These are phyloP conservation scores for Euwallacea similis DNA, from an alignment of 1,140 invertebrate genomes.

Conservation along the genomic window DNA sequence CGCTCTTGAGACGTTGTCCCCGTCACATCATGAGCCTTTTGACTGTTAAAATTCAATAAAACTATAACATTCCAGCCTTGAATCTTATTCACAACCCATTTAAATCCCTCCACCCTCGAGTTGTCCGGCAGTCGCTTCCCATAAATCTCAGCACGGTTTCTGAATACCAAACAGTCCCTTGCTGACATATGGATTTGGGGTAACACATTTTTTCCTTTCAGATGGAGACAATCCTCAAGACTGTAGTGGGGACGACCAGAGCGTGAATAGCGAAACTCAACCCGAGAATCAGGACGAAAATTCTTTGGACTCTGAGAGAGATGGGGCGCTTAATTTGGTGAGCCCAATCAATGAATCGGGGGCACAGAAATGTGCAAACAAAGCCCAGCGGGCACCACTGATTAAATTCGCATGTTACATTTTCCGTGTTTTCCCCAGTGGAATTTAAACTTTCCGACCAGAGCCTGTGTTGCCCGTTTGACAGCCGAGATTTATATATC, in stretches of 20 bases:
- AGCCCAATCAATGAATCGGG: slow-evolving; percentile 39
- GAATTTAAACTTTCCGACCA: slow-evolving; percentile 34
- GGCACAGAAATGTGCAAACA: slow-evolving; percentile 3
- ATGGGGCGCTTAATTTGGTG: slow-evolving; percentile 60
- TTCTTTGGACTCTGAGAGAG: slow-evolving; percentile 60
- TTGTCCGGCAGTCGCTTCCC: too few relatives aligned
- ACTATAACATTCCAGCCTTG: too few relatives aligned
- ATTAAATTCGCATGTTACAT: slow-evolving; percentile 16
- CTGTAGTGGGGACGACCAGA: slow-evolving; percentile 58
- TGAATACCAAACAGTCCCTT: too few relatives aligned
- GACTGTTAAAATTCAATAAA: too few relatives aligned
- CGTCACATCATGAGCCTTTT: too few relatives aligned
- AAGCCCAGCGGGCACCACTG: neutral
- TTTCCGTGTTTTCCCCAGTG: slow-evolving; percentile 26
- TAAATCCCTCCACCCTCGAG: too few relatives aligned
- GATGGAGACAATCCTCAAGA: slow-evolving; percentile 59
- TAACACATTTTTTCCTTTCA: slow-evolving; percentile 43
- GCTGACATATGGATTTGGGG: too few relatives aligned
- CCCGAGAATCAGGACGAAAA: slow-evolving; percentile 57
- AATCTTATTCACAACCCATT: too few relatives aligned
- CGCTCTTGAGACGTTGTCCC: too few relatives aligned
- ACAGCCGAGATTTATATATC: slow-evolving; percentile 33
- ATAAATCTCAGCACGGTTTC: too few relatives aligned
- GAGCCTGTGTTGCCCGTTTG: neutral
- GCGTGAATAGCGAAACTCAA: slow-evolving; percentile 55